Conservation (phyloP, 2,888 invertebrate genomes). For the Cataglyphis rosenhaueri region DNA sequence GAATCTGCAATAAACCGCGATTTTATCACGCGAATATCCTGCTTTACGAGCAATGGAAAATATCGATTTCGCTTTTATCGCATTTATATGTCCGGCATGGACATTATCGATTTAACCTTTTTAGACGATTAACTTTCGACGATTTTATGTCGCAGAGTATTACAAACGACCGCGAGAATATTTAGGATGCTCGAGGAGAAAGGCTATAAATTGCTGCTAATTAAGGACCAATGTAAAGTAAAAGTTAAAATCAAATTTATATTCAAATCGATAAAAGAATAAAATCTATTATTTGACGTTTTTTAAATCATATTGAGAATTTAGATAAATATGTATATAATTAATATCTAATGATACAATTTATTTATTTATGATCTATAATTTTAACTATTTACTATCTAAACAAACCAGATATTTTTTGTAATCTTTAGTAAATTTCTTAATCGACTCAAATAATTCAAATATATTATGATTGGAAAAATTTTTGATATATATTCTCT, state of each 20-base stretch:
- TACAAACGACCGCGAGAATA: background rate
- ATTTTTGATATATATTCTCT: background rate
- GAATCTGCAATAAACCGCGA: conserved; percentile 53
- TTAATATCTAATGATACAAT: background rate
- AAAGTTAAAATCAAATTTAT: background rate
- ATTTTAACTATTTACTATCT: background rate
- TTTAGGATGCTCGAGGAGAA: background rate
- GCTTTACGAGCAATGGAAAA: conserved; percentile 53
- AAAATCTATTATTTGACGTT: background rate
- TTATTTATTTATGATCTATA: background rate
- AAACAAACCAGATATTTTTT: background rate
- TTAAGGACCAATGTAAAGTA: background rate
- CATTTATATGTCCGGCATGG: conserved; percentile 37
- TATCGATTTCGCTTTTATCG: conserved; percentile 39
- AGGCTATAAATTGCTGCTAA: background rate
- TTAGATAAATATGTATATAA: background rate
- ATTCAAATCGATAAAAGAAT: background rate
- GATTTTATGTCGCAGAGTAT: background rate
- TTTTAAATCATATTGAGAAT: background rate
- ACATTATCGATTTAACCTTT: conserved; percentile 44
- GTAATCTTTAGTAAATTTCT: background rate
- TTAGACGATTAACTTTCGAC: conserved; percentile 41
- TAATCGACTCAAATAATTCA: background rate
- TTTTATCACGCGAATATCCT: conserved; percentile 52
- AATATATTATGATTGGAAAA: background rate